Evolutionary conservation across 1,140 invertebrate genomes (phyloP).

Genomic region (Cydia fagiglandana): DNA sequence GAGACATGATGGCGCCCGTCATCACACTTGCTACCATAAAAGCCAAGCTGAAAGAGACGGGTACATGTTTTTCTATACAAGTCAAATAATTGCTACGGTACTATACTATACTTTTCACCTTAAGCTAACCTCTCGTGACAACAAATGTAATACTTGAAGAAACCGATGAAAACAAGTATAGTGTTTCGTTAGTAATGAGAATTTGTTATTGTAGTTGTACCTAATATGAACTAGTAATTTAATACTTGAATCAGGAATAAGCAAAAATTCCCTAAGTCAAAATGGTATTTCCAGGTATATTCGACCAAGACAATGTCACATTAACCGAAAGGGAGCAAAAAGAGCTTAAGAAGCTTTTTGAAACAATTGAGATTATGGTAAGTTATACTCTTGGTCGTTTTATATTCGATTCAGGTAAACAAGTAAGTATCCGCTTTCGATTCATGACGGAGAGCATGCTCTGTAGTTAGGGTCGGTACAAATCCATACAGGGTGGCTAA

Average conservation of each 20-base stretch:
- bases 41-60: slow-evolving; percentile 55
- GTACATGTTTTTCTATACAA: slow-evolving; percentile 7
- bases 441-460: too few relatives aligned
- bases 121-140: too few relatives aligned
- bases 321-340: slow-evolving; percentile 58
- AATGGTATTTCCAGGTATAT: slow-evolving; percentile 39
- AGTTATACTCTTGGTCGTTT: slow-evolving; percentile 25
- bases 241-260: neutral
- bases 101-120: neutral
- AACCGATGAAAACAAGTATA: too few relatives aligned
- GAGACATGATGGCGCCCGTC: slow-evolving; percentile 40
- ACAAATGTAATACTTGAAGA: too few relatives aligned
- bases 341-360: slow-evolving; percentile 59
- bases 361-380: slow-evolving; percentile 69
- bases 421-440: too few relatives aligned
- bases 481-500: too few relatives aligned
- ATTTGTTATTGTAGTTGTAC: too few relatives aligned
- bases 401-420: neutral
- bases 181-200: too few relatives aligned
- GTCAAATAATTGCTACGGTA: neutral
- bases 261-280: neutral
- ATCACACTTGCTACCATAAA: slow-evolving; percentile 61
- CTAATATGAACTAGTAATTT: too few relatives aligned
- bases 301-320: slow-evolving; percentile 48
- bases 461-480: too few relatives aligned